Base-by-base conservation (phyloP, 2,113 vertebrate species). In the Zeus faber region DNA sequence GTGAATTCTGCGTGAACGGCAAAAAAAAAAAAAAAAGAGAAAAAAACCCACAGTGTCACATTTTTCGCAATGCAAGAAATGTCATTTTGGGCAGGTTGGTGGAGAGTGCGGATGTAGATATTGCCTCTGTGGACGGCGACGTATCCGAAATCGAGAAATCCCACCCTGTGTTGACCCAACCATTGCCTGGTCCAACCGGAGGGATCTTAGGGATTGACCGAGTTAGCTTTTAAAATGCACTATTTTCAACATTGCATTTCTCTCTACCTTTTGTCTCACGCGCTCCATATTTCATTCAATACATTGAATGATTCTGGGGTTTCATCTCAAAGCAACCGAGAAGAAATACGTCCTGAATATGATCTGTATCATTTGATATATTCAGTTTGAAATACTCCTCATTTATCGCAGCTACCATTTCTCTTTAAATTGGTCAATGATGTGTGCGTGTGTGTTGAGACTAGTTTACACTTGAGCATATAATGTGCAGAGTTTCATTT, bases 331-430 rank as follows among this genome's bases (percentile, higher is more conserved):
- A 27, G 25, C 65, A 39, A 20, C 60, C 56, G 33, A 46, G 26
- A 71, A 26, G 49, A 74, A 72, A 48, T 53, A 67, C 65, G 76
- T 74, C 77, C 75, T 83, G 80, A 80, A 70, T 47, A 57, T 51
- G 61, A 61, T 46, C 48, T 44, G 49, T 54, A 51, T 54, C 17
- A 56, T 49, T 53, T n/a, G n/a, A n/a, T n/a, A n/a, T n/a, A n/a
- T n/a, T n/a, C n/a, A n/a, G n/a, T n/a, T n/a, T n/a, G n/a, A n/a
- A n/a, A n/a, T n/a, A n/a, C n/a, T n/a, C n/a, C n/a, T n/a, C n/a
- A n/a, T n/a, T n/a, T n/a, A n/a, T n/a, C n/a, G n/a, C n/a, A n/a
- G n/a, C n/a, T n/a, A 13, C 14, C n/a, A 10, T 39, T n/a, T 39
- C 1, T 31, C 2, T 31, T 31, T 31, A 31, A 16, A 6, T 40